Evolutionary conservation across 1,140 invertebrate species (phyloP), one percentile per base, ranked within the genome.

Genomic region (Cecropterus lyciades): DNA sequence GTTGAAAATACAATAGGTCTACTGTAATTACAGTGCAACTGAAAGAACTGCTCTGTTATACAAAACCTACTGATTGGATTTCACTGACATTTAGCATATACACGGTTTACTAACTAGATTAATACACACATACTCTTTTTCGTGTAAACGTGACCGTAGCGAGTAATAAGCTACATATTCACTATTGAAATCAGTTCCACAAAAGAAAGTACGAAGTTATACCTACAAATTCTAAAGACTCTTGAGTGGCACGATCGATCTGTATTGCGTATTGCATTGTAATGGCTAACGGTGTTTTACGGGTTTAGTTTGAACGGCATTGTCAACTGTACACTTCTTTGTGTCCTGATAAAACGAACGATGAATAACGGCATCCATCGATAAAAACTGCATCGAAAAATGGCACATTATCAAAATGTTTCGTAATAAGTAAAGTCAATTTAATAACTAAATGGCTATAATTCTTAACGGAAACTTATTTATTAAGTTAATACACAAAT

Each of bases 251-350:
- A 40, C 59, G 48, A 49, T 30, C 11, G 30, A 52, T 63, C 46
- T 51, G 46, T 63, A 63, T 63, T 49, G 59, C 30, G 59, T 24
- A 62, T 51, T 63, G 59, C 59, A 63, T 63, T 63, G 59, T 52
- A 51, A 63, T 51, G 33, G 16, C 48, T 63, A 63, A 63, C 59
- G 59, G 59, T 40, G 48, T 17, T 51, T 16, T 63, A 40, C 17
- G 46, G 46, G 16, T 42, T 63, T 57, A 73, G 67, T 70, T 55
- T 63, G 13, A 57, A 60, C 48, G 40, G 7, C 11, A 52, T 52
- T 63, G 59, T 52, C 59, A 42, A 63, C 46, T 14, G 52, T 49
- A 7, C 46, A 27, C 55, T 10, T 52, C 59, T 63, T 27, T 37
- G 33, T 37, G 11, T n/a, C n/a, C 33, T 37, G 45, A 40, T 49